Evolutionary conservation across 2,113 vertebrate species (phyloP).

Genomic region (Atractosteus spatula): DNA sequence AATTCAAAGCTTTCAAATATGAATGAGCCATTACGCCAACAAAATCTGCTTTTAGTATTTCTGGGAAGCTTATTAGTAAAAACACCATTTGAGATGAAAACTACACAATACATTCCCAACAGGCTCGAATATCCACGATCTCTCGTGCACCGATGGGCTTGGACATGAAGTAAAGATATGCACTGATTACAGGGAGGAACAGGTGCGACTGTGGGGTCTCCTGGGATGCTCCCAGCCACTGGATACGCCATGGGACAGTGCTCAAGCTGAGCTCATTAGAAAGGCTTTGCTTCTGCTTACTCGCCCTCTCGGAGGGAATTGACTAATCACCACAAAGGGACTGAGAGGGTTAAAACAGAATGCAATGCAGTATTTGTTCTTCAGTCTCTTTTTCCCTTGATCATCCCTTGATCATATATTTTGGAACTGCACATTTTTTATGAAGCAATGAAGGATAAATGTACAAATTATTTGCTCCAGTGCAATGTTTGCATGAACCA

Average conservation of each 20-base stretch:
- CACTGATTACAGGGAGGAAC: slow-evolving; percentile 56
- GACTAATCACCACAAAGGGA: slow-evolving; percentile 61
- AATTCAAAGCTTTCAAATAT: background rate
- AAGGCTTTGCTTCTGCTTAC: slow-evolving; percentile 68
- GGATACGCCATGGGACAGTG: slow-evolving; percentile 42
- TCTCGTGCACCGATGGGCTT: slow-evolving; percentile 36
- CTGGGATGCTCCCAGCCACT: slow-evolving; percentile 46
- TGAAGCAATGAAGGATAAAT: too few species aligned
- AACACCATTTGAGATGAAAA: slow-evolving; percentile 13
- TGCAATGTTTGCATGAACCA: too few species aligned
- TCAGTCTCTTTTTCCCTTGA: slow-evolving; percentile 17
- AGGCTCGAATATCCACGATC: slow-evolving; percentile 35
- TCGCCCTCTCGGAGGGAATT: slow-evolving; percentile 50
- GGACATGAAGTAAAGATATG: slow-evolving; percentile 54
- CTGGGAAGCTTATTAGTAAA: background rate
- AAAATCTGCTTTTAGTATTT: background rate
- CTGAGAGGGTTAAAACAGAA: slow-evolving; percentile 47
- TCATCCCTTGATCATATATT: slow-evolving; percentile 31
- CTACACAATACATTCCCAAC: slow-evolving; percentile 31
- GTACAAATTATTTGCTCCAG: too few species aligned
- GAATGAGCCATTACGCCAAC: background rate
- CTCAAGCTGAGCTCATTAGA: slow-evolving; percentile 67
- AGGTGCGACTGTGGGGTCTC: slow-evolving; percentile 50
- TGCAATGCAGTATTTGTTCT: slow-evolving; percentile 21
- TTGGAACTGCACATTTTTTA: background rate